These are phyloP conservation scores for Coreius guichenoti DNA, from an alignment of 2,797 vertebrate species.

Conservation along the genomic window DNA sequence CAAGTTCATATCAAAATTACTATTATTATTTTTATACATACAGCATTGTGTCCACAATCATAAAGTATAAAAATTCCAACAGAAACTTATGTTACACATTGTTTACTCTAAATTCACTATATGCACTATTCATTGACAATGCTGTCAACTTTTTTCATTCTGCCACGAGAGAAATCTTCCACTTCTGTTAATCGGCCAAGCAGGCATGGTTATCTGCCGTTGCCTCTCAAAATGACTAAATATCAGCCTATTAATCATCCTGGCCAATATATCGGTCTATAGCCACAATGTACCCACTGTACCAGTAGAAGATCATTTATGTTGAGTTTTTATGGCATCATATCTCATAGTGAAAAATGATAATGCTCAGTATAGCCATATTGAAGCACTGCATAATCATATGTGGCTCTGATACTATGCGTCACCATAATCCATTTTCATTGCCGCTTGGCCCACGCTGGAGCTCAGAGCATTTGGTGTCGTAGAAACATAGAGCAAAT, in stretches of 20 bases:
- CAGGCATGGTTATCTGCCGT: constrained; percentile 13
- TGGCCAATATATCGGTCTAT: constrained; percentile 4
- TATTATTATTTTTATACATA: not conserved
- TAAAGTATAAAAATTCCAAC: not conserved
- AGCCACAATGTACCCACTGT: constrained; percentile 20
- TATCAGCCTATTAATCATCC: constrained; percentile 23
- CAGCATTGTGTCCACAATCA: not conserved
- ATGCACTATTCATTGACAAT: not conserved
- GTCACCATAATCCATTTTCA: constrained; percentile 45
- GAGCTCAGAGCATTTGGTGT: constrained; percentile 19
- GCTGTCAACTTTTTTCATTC: not conserved
- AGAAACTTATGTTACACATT: not conserved
- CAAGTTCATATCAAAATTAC: not conserved
- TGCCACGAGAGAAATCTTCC: not conserved
- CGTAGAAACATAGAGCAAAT: constrained; percentile 4
- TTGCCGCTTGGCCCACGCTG: constrained; percentile 37
- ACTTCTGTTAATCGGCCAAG: not conserved
- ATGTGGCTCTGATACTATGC: constrained; percentile 21
- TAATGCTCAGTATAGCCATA: constrained; percentile 37
- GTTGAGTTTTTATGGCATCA: constrained; percentile 36
- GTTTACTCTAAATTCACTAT: not conserved
- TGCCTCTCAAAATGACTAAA: not conserved
- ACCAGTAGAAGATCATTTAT: constrained; percentile 33
- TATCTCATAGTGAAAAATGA: constrained; percentile 45
- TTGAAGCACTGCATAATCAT: constrained; percentile 41